These are phyloP conservation scores for Brachirus orientalis DNA, from an alignment of 2,113 vertebrate species.

Conservation along the genomic window DNA sequence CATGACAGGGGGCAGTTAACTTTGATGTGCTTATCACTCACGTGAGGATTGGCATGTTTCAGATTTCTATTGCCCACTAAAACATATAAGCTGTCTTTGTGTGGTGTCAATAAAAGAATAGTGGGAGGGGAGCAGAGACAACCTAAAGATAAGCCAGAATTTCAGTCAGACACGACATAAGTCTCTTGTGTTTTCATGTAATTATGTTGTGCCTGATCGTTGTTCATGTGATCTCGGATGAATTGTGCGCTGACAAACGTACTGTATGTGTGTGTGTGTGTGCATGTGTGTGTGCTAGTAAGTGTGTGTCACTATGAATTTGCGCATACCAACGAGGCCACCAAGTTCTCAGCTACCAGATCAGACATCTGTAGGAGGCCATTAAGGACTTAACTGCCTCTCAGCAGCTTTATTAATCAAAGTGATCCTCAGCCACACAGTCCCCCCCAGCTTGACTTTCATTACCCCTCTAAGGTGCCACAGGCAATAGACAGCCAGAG, in stretches of 20 bases:
- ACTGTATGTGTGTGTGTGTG: neutral
- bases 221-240: neutral
- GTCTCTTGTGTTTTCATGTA: conserved; percentile 37
- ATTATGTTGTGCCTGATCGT: conserved; percentile 29
- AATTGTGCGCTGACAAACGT: conserved; percentile 1
- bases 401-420: conserved; percentile 74
- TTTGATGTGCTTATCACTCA: conserved; percentile 66
- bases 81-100: conserved; percentile 60
- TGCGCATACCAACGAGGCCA: conserved; percentile 28
- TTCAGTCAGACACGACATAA: conserved; percentile 48
- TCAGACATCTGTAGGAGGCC: conserved; percentile 54
- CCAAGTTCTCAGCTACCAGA: conserved; percentile 51
- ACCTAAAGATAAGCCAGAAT: conserved; percentile 65
- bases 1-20: conserved; percentile 76
- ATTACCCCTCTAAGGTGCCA: conserved; percentile 63
- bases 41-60: conserved; percentile 40
- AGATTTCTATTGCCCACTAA: conserved; percentile 48
- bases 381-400: conserved; percentile 64
- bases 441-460: conserved; percentile 64
- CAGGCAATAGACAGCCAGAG: conserved; percentile 51
- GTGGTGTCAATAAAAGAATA: conserved; percentile 59
- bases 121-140: conserved; percentile 53
- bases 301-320: conserved; percentile 23
- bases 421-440: conserved; percentile 54
- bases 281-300: neutral